These are phyloP conservation scores for Ceratosolen solmsi DNA, from an alignment of 1,140 invertebrate genomes.

Conservation along the genomic window DNA sequence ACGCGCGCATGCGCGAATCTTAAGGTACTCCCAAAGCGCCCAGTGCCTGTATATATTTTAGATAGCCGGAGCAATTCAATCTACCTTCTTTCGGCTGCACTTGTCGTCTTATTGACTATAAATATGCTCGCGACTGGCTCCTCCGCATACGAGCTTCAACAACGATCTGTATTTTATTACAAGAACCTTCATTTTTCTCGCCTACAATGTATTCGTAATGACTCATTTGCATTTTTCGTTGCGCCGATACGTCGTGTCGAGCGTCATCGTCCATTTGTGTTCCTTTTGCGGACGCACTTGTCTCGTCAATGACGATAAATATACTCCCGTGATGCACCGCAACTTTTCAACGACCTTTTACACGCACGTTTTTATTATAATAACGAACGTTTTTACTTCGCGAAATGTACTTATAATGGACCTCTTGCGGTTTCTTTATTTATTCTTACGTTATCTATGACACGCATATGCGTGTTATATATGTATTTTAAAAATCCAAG, in stretches of 20 bases:
- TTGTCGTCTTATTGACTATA: conserved; percentile 42
- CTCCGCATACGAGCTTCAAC: not conserved
- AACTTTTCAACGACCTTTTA: conserved; percentile 7
- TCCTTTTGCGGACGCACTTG: conserved; percentile 29
- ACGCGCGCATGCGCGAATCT: not conserved
- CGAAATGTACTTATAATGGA: conserved; percentile 2
- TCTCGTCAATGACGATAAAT: conserved; percentile 33
- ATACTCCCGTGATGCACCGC: not conserved
- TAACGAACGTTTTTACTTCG: conserved; percentile 19
- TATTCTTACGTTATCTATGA: not conserved
- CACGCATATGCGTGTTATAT: not conserved
- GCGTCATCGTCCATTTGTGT: not conserved
- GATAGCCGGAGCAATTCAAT: conserved; percentile 36
- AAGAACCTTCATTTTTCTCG: conserved; percentile 31
- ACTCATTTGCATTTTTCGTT: conserved; percentile 29
- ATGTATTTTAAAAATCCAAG: not conserved
- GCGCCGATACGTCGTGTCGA: too few relatives aligned
- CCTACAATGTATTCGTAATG: conserved; percentile 25
- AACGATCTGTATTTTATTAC: conserved; percentile 4
- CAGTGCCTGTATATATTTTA: conserved; percentile 27
- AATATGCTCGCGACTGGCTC: conserved; percentile 3
- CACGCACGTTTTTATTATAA: not conserved
- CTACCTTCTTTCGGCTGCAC: conserved; percentile 25
- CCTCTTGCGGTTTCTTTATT: conserved; percentile 15
- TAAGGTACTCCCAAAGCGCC: not conserved